Base-by-base conservation (phyloP, 2,113 vertebrate species). In the Antechinus flavipes region DNA sequence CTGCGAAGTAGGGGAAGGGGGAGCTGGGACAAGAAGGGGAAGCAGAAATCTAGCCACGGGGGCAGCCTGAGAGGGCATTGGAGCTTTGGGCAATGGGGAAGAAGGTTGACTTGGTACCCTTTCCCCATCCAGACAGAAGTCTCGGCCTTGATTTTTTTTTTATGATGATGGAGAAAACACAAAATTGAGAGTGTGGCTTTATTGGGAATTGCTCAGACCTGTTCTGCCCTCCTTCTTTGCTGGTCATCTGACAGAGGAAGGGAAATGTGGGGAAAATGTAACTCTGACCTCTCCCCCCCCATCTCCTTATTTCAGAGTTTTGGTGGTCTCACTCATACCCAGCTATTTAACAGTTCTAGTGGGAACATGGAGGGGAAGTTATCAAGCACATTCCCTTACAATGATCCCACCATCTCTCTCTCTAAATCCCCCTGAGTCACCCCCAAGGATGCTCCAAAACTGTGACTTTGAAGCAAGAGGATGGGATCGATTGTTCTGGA, bases 1-100 rank as follows among this genome's bases (percentile, higher is more conserved):
- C 93, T 96, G 96, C 95, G 95, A 91, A 93, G 9, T 94, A 89
- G 92, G 14, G 95, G 90, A 96, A 96, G 89, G 53, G 94, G 61
- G 91, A 96, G 93, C 84, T 94, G 96, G 93, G 58, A 97, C 93
- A 54, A 30, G 90, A 90, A 49, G 26, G 90, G 90, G 27, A 19
- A 49, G 90, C 46, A 92, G 91, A 84, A 42, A 84, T 84, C 68
- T 84, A 42, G 61, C 93, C 91, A 92, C 68, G 89, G 96, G 91
- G 94, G 89, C 93, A 94, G 95, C 54, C 90, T 91, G 47, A 93
- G 94, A 97, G 91, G 95, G 91, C 68, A 42, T 23, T 42, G 95
- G 92, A 89, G 52, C 54, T 55, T 2, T 8, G 47, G 58, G 49
- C 56, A 49, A 53, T 52, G 89, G 93, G 92, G 54, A 53, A 96